Percentiles rank a stretch among this genome's conserved stretches.
These are phyloP conservation scores for Drosophila paramelanica DNA, from an alignment of 2,888 invertebrate species.

Conservation along the genomic window DNA sequence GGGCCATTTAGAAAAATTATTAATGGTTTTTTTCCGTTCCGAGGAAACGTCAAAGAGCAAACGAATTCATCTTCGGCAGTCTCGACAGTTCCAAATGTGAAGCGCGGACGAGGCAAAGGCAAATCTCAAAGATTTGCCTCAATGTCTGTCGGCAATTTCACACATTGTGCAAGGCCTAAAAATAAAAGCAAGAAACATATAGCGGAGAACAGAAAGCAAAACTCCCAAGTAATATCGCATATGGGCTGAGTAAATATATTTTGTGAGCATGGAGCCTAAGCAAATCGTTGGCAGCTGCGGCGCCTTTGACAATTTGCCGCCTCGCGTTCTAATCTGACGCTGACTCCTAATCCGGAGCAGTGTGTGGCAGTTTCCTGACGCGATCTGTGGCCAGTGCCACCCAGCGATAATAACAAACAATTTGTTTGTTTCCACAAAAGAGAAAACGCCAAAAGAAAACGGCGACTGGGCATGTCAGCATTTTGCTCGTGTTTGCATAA, in stretches of 20 bases:
- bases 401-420: constrained; percentile 79
- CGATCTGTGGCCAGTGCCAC: constrained; percentile 66
- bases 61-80: constrained; percentile 27
- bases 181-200: constrained; percentile 34
- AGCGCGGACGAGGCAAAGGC: constrained; percentile 15
- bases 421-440: constrained; percentile 69
- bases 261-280: constrained; percentile 45
- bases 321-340: constrained; percentile 46
- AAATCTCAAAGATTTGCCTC: constrained; percentile 35
- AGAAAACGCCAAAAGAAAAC: constrained; percentile 6
- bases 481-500: constrained; percentile 70
- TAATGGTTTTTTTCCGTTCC: constrained; percentile 36
- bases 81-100: background rate
- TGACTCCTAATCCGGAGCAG: constrained; percentile 46
- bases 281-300: constrained; percentile 66
- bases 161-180: constrained; percentile 63
- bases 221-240: constrained; percentile 9
- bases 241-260: constrained; percentile 58
- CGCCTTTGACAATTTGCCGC: constrained; percentile 76
- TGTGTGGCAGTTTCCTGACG: constrained; percentile 51
- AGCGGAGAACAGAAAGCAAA: constrained; percentile 3
- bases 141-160: constrained; percentile 65
- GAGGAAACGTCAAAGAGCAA: constrained; percentile 46
- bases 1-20: constrained; percentile 46
- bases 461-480: constrained; percentile 30